Evolutionary conservation across 2,888 invertebrate genomes (phyloP).

Genomic region (Eristalis tenax): DNA sequence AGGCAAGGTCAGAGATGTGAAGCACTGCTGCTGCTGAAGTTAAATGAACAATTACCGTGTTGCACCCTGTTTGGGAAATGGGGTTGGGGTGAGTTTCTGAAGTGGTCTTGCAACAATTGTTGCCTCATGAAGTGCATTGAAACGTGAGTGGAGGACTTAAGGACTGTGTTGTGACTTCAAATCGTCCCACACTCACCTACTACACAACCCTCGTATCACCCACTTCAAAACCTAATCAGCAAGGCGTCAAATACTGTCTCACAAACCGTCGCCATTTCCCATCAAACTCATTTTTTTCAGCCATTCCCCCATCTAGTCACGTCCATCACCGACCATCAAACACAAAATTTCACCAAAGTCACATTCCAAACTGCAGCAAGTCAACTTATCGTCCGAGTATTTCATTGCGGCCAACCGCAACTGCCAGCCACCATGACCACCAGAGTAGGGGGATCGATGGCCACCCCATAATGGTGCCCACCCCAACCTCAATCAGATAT

Average conservation of each 20-base stretch:
- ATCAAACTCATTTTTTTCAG: too few relatives aligned
- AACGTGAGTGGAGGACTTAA: neutral
- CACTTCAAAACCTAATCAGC: neutral
- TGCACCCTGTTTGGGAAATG: too few relatives aligned
- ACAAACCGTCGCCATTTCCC: neutral
- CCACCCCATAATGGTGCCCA: neutral
- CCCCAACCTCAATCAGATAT: slow-evolving; percentile 2
- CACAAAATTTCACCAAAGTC: slow-evolving; percentile 2
- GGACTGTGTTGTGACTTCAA: neutral
- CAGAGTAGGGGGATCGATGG: neutral
- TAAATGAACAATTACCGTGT: neutral
- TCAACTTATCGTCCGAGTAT: neutral
- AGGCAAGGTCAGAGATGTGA: neutral
- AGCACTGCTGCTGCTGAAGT: neutral
- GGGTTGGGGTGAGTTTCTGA: neutral
- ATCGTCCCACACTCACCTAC: too few relatives aligned
- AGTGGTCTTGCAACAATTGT: neutral
- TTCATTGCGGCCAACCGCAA: slow-evolving; percentile 1
- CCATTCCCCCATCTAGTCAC: too few relatives aligned
- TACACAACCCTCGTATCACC: neutral
- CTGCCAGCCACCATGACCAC: neutral
- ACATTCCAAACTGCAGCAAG: neutral
- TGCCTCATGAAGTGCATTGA: neutral
- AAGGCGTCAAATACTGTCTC: neutral
- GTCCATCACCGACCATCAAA: too few relatives aligned